Conservation (phyloP, 2,113 vertebrate genomes). For the Coreoperca whiteheadi region DNA sequence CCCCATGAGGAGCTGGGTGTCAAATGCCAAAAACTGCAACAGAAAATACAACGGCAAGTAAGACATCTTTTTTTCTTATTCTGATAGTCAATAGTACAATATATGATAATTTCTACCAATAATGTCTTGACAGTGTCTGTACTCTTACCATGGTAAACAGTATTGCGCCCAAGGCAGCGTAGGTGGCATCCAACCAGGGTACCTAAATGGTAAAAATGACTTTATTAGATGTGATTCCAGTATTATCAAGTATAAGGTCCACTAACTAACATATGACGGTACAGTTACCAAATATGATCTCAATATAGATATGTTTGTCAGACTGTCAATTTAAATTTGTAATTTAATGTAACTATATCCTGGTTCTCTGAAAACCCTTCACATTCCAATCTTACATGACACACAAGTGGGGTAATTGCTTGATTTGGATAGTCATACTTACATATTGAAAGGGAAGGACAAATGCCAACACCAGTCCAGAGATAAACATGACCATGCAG, state of each 20-base stretch:
- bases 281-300: background rate
- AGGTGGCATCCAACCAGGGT: constrained; percentile 90
- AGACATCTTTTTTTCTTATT: background rate
- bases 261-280: background rate
- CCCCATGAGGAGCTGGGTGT: constrained; percentile 95
- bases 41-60: constrained; percentile 39
- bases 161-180: constrained; percentile 89
- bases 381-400: background rate
- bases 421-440: constrained; percentile 68
- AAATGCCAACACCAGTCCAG: constrained; percentile 87
- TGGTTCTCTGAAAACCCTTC: background rate
- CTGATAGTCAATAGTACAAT: background rate
- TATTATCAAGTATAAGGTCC: background rate
- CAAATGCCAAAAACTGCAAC: constrained; percentile 92
- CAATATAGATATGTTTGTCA: background rate
- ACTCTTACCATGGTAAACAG: constrained; percentile 92
- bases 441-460: constrained; percentile 91
- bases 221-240: constrained; percentile 6
- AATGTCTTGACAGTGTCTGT: background rate
- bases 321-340: background rate
- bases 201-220: constrained; percentile 79
- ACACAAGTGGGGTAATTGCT: background rate
- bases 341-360: background rate
- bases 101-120: background rate
- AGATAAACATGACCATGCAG: constrained; percentile 90